Evolutionary conservation across 2,113 vertebrate species (phyloP), one percentile per base, ranked within the genome.

Genomic region (Clarias batrachus): DNA sequence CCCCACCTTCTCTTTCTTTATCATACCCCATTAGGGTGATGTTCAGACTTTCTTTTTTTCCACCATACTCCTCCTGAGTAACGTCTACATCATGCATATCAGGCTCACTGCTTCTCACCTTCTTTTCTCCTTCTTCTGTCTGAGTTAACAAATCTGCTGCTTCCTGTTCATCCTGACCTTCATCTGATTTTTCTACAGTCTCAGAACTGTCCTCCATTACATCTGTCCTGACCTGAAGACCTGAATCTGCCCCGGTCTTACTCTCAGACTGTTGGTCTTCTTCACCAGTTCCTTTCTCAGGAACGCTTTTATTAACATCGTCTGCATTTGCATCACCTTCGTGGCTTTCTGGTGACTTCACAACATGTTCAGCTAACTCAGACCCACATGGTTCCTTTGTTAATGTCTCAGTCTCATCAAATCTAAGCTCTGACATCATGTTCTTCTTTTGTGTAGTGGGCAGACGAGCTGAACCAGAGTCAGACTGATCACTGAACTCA

Each of bases 201-300:
- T 86, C 66, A 73, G 25, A 27, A 37, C 12, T n/a, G 66, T 62
- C 65, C 57, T 87, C 54, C 48, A 4, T n/a, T 41, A 82, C 21
- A 63, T 88, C 70, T 60, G 62, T 62, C 13, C 33, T 12, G 14
- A 33, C 5, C n/a, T 86, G 62, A 59, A 84, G 71, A 52, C n/a
- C 54, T 73, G 68, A 41, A 14, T 25, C 30, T 60, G 33, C 19
- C 56, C 17, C 1, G 1, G 54, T 59, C n/a, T 57, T 3, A 17
- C 27, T 84, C 30, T 74, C 30, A 77, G 83, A n/a, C 30, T 82
- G 63, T 66, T 25, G 8, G 52, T 77, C 17, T 66, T 85, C 17
- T 59, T 81, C n/a, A 16, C 52, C 11, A 52, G n/a, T 48, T 57
- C 3, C 14, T 37, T 21, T 12, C 37, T 78, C 66, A 30, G 33